Evolutionary conservation across 1,140 invertebrate species (phyloP), one percentile per base, ranked within the genome.

Genomic region (Ctenoplectra terminalis): DNA sequence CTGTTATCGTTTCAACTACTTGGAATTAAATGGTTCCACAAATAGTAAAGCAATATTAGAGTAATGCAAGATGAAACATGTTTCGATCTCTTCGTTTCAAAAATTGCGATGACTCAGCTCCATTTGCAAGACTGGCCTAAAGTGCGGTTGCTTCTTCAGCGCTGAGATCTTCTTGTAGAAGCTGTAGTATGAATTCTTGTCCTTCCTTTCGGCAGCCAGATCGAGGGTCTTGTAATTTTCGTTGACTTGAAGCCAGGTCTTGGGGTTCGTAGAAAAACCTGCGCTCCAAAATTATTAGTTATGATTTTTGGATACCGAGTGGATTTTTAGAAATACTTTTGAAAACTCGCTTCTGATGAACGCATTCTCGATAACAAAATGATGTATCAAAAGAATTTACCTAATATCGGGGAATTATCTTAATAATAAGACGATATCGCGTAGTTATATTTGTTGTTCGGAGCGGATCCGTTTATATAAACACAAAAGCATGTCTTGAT

Each of bases 231-330:
- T 81, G 84, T 95, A 96, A 78, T 96, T 94, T 0, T 91, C 70
- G 81, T 95, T 94, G 0, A 96, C 91, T 0, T 96, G 96, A 17
- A 97, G 87, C 97, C 97, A 97, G 0, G 96, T 95, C 4, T 89
- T 94, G 0, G 93, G 89, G 13, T 91, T 94, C 0, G 92, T 94
- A 0, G 95, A 95, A 85, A 97, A 97, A 78, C 95, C 95, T 95
- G 60, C 11, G 40, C 40, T 9, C 4, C 4, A 50, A 64, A 15
- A 48, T 50, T 50, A 40, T 20, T n/a, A 8, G 11, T 40, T 15
- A 79, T 15, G 37, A 15, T 26, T n/a, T n/a, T n/a, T n/a, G n/a
- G n/a, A n/a, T n/a, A n/a, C n/a, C n/a, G n/a, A n/a, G n/a, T n/a
- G n/a, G n/a, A n/a, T n/a, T n/a, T n/a, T n/a, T n/a, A n/a, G n/a